Base-by-base conservation (phyloP, 1,140 invertebrate genomes). In the Papilio dardanus region DNA sequence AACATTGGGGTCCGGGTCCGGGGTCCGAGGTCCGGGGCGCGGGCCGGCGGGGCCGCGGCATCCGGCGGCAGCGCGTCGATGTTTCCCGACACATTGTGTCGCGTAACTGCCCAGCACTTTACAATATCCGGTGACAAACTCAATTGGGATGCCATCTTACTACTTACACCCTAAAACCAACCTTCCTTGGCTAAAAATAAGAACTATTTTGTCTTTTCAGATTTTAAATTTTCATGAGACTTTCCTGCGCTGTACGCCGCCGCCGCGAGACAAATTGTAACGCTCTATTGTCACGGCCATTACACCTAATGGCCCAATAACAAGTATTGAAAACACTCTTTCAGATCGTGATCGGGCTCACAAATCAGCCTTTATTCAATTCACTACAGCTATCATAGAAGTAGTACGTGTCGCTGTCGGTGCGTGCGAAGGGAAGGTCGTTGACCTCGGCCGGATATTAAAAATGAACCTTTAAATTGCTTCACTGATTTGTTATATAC, bases 251-350 rank as follows among this genome's bases (percentile, higher is more conserved):
- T 79, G 77, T 66, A 62, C 76, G 42, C 77, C 80, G 77, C 66
- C 73, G 71, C 84, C 84, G 83, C 82, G 86, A 88, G 87, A 89
- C 89, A 92, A 92, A 91, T 92, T 90, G 89, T 92, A 86, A 92
- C 89, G 86, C 81, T 83, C 90, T 90, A 91, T 92, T 92, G 91
- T 92, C 83, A 84, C 80, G 84, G 82, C 89, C 80, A 92, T 91
- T 92, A 91, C 80, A 84, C 76, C 78, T 90, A 92, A 92, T 91
- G 86, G 90, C 83, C 88, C 87, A 92, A 91, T 90, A 85, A 90
- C 85, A 82, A 89, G 89, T 91, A 92, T 92, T 92, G 91, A 90
- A 89, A 90, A 88, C 87, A 89, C 86, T 89, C 85, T 88, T 89
- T 87, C 84, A 88, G 83, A 81, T 79, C 78, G 84, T 78, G 81